Evolutionary conservation across 2,797 vertebrate genomes (phyloP).

Genomic region (Scomberomorus guttatus): DNA sequence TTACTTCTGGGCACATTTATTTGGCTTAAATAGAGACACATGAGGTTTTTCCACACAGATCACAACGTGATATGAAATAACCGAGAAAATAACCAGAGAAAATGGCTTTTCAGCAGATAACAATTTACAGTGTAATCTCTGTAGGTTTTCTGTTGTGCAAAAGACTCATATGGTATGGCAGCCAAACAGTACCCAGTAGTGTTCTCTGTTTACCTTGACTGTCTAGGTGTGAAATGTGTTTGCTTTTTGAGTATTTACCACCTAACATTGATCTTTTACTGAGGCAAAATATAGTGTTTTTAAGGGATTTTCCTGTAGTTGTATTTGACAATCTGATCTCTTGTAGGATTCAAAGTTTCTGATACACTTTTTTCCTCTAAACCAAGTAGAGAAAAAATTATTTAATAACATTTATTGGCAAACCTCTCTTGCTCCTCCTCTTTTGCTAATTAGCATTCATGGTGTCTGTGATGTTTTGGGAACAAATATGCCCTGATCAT

Average conservation of each 20-base stretch:
- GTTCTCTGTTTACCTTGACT: not conserved
- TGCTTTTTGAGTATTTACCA: not conserved
- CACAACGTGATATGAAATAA: slow-evolving; percentile 8
- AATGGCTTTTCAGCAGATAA: slow-evolving; percentile 15
- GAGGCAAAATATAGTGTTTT: too few relatives aligned
- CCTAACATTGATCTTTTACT: too few relatives aligned
- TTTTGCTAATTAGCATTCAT: not conserved
- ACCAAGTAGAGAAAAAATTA: too few relatives aligned
- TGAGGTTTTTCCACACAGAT: slow-evolving; percentile 17
- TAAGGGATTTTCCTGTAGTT: too few relatives aligned
- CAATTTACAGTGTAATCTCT: not conserved
- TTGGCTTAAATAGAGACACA: slow-evolving; percentile 13
- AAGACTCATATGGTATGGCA: not conserved
- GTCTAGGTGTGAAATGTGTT: not conserved
- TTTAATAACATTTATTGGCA: not conserved
- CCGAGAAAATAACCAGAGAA: not conserved
- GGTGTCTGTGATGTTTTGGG: not conserved
- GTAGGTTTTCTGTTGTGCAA: not conserved
- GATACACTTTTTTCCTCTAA: not conserved
- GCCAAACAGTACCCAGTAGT: not conserved
- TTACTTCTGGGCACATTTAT: slow-evolving; percentile 22
- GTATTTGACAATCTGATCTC: not conserved
- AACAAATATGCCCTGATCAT: not conserved
- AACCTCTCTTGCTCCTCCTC: too few relatives aligned
- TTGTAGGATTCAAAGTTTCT: not conserved